Percentiles rank a stretch among this genome's conserved stretches.
Conservation (phyloP, 1,140 invertebrate genomes). For the Dryas iulia region DNA sequence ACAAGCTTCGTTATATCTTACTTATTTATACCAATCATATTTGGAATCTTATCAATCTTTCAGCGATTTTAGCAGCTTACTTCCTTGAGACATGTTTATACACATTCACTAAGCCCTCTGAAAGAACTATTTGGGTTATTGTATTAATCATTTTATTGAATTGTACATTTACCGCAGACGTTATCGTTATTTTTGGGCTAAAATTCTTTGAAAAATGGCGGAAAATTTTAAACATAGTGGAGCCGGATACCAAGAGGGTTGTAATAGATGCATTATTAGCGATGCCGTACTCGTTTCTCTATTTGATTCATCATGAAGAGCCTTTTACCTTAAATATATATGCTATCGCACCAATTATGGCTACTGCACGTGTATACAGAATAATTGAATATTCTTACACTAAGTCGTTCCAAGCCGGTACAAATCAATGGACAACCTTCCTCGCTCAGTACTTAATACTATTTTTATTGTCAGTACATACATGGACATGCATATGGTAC, state of each 20-base stretch:
- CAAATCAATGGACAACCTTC: slow-evolving; percentile 74
- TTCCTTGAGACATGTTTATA: slow-evolving; percentile 63
- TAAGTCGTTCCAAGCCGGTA: slow-evolving; percentile 68
- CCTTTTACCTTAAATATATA: slow-evolving; percentile 47
- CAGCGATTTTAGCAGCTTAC: slow-evolving; percentile 53
- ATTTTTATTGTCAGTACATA: slow-evolving; percentile 66
- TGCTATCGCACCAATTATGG: slow-evolving; percentile 56
- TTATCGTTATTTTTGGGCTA: slow-evolving; percentile 55
- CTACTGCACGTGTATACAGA: slow-evolving; percentile 57
- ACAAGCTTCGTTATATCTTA: slow-evolving; percentile 53
- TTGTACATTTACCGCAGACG: slow-evolving; percentile 58
- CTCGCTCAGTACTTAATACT: slow-evolving; percentile 68
- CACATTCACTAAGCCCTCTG: slow-evolving; percentile 49
- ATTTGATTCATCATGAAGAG: slow-evolving; percentile 43
- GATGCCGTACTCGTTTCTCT: slow-evolving; percentile 60
- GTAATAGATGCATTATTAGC: slow-evolving; percentile 63
- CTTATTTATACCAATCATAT: slow-evolving; percentile 59
- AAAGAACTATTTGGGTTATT: slow-evolving; percentile 51
- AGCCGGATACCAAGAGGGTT: slow-evolving; percentile 55
- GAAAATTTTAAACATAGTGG: slow-evolving; percentile 66
- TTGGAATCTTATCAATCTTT: slow-evolving; percentile 62
- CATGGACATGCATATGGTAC: slow-evolving; percentile 69
- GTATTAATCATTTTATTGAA: slow-evolving; percentile 54
- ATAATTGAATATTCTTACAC: slow-evolving; percentile 66
- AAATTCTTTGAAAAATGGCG: slow-evolving; percentile 68